Evolutionary conservation across 2,797 vertebrate genomes (phyloP), one percentile per base, ranked within the genome.

Genomic region (Holocentrus rufus): DNA sequence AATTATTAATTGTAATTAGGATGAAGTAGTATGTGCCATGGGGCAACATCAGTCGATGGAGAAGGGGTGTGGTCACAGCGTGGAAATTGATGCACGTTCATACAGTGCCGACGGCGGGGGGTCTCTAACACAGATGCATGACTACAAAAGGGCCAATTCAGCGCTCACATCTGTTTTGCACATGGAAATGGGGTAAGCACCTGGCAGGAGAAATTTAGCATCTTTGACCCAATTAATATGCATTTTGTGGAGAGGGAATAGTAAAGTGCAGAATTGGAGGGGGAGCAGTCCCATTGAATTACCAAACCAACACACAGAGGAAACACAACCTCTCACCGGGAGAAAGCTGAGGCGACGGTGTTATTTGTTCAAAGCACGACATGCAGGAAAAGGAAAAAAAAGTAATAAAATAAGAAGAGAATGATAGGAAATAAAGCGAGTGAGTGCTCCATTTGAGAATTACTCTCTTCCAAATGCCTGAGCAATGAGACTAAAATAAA

Each of bases 1-100:
- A 98, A 99, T 98, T 97, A 99, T 97, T 97, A 97, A 98, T 97
- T 96, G 94, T 97, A 97, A 98, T 98, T 97, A 98, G 96, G 94
- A 96, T 96, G 95, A 95, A 95, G 95, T 93, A 93, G 94, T 95
- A 95, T 93, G 93, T 92, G 94, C 95, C 95, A 93, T 81, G 70
- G 89, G 95, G 95, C 93, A 78, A 30, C 53, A 87, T 86, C 87
- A 91, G 95, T 97, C 96, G 89, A 97, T 97, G 92, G 69, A 56
- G 93, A 90, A 86, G 85, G 62, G 87, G 90, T 90, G 90, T 50
- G 92, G 95, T 93, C 83, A 81, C 82, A 54, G 55, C 84, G 84
- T 83, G 90, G 82, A 93, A 93, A 94, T 89, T 91, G 92, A 95
- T 93, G 92, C 88, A 87, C 76, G 59, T 74, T 91, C 84, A 91